Evolutionary conservation across 2,113 vertebrate genomes (phyloP).

Genomic region (Theristicus caerulescens): DNA sequence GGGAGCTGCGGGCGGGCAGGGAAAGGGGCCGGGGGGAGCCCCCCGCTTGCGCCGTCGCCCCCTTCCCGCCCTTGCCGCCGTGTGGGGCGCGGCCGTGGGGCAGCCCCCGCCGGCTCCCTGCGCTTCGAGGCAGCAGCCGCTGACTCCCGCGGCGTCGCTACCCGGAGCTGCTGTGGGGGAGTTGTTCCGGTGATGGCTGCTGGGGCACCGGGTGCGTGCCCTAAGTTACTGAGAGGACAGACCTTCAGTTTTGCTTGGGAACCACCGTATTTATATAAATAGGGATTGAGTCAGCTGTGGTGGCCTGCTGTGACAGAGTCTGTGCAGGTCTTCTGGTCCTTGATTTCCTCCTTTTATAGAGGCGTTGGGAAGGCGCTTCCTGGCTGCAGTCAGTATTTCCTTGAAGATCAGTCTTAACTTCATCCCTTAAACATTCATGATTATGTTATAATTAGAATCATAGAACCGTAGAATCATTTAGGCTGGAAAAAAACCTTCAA

Average conservation of each 20-base stretch:
- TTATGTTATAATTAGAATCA: not conserved
- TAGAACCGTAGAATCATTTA: too few species aligned
- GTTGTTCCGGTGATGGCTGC: fast-evolving
- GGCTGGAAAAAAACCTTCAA: not conserved
- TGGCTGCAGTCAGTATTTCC: not conserved
- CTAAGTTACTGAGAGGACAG: fast-evolving
- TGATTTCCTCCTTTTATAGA: not conserved
- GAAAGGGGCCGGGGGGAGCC: fast-evolving
- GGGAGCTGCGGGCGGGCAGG: not conserved
- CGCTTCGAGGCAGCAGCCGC: fast-evolving
- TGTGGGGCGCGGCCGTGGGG: not conserved
- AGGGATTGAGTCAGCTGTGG: not conserved
- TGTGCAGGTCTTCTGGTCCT: fast-evolving
- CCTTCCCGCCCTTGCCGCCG: fast-evolving
- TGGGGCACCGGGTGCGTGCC: fast-evolving
- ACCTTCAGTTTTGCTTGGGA: not conserved
- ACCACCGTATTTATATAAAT: fast-evolving
- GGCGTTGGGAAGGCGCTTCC: too few species aligned
- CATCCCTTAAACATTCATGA: not conserved
- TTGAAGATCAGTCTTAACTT: not conserved
- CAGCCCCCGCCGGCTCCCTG: too few species aligned
- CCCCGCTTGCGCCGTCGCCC: fast-evolving
- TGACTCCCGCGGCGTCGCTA: fast-evolving
- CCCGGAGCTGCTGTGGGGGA: fast-evolving
- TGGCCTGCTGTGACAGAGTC: not conserved